Percentiles rank a stretch among this genome's conserved stretches.
phyloP scores from a whole-genome alignment of 2,888 invertebrate genomes.

The Cataglyphis livida region DNA sequence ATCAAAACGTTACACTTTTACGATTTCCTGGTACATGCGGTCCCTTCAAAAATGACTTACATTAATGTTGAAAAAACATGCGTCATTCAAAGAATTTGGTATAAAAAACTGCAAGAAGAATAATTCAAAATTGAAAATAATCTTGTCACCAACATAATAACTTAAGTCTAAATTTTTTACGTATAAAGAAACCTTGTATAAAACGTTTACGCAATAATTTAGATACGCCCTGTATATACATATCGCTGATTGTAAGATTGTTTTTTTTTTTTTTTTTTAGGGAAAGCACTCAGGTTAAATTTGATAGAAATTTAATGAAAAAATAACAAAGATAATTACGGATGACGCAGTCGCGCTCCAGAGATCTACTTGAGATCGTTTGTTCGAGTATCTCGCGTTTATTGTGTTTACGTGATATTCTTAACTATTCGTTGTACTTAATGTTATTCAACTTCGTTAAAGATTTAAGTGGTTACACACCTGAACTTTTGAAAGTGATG shows the following conservation, averaged over 20 bases:
- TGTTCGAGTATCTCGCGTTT: slow-evolving; percentile 9
- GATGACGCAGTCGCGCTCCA: slow-evolving; percentile 59
- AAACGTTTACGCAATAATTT: not conserved
- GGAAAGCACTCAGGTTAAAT: slow-evolving; percentile 52
- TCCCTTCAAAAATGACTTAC: slow-evolving; percentile 2
- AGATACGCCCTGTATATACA: slow-evolving; percentile 45
- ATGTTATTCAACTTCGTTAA: slow-evolving; percentile 35
- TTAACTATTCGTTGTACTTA: slow-evolving; percentile 21
- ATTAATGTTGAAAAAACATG: not conserved
- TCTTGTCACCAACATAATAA: slow-evolving; percentile 34
- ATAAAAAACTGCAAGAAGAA: slow-evolving; percentile 10
- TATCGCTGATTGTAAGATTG: slow-evolving; percentile 54
- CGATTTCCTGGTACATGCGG: slow-evolving; percentile 61
- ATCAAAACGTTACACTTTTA: slow-evolving; percentile 70
- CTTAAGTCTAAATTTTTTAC: not conserved
- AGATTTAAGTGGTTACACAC: slow-evolving; percentile 49
- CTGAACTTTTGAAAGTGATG: slow-evolving; percentile 31
- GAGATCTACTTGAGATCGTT: slow-evolving; percentile 50
- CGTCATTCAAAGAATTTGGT: not conserved
- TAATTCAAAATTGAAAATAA: slow-evolving; percentile 77
- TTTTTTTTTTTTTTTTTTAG: slow-evolving; percentile 56
- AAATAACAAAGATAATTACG: slow-evolving; percentile 80
- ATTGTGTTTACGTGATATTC: slow-evolving; percentile 24
- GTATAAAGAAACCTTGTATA: not conserved
- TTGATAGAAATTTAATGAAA: slow-evolving; percentile 81